Base-by-base conservation (phyloP, 1,140 invertebrate species). In the Saccostrea echinata region DNA sequence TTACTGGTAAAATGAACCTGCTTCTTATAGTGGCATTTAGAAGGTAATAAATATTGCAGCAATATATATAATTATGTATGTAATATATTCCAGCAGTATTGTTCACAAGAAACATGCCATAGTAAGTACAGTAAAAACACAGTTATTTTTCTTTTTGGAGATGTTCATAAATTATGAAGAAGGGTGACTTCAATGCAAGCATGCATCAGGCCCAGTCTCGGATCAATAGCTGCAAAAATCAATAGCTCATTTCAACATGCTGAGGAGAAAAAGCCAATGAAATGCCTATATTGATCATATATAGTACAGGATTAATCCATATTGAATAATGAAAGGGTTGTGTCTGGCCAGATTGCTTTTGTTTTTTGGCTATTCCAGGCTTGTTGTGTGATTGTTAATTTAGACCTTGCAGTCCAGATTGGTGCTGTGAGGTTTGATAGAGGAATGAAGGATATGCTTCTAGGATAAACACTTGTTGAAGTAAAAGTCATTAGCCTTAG, bases 271-370 rank as follows among this genome's bases (percentile, higher is more conserved):
- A 76, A 76, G 68, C 68, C 68, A 76, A 76, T 76, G 68, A 30
- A 76, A 76, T 76, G 33, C 13, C 68, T 33, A 76, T 76, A 76
- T 76, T 76, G 68, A 76, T 76, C 27, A 30, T 76, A 76, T 76
- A 76, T 76, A 76, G 68, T 76, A 12, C 68, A 76, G 68, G 68
- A 30, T 76, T 76, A 76, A 76, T 76, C 68, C 68, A 76, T 76
- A 76, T 76, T 76, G 68, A 76, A 76, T 76, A 76, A 76, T 76
- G 68, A 76, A 76, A 76, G 68, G 68, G 68, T 76, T 76, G 68
- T 12, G 68, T 76, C 68, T 76, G 68, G 68, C 24, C 68, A 30
- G 24, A 76, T 16, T 76, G 68, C 68, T 76, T 27, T 76, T 76
- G 27, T 76, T 33, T 76, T 76, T 33, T 61, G 27, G 68, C 27